Base-by-base conservation (phyloP, 1,140 invertebrate genomes). In the Trissolcus basalis region DNA sequence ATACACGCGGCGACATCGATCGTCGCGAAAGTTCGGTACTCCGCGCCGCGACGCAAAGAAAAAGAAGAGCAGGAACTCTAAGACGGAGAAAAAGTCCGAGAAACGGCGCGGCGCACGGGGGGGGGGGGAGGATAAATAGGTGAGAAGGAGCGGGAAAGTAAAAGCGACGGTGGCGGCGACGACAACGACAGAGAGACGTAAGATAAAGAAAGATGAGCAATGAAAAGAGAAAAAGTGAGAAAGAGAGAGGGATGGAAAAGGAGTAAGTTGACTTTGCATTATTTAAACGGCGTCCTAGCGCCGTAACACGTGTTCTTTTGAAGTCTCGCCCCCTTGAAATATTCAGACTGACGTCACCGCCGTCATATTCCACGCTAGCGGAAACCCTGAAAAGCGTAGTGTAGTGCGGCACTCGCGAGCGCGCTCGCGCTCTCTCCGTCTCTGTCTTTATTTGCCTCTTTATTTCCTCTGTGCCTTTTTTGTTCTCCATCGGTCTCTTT, bases 211-310 rank as follows among this genome's bases (percentile, higher is more conserved):
- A 39, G 48, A 14, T 41, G 58, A 39, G 69, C 50, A 59, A 47
- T 39, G 55, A n/a, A n/a, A n/a, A n/a, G n/a, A n/a, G n/a, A n/a
- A n/a, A n/a, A n/a, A n/a, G n/a, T n/a, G n/a, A n/a, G n/a, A n/a
- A n/a, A n/a, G n/a, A 56, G 69, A 69, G 63, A 77, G 78, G 73
- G 69, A 69, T 41, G 51, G 56, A 60, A 41, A 41, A 59, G 81
- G 84, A 85, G 82, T 86, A 87, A 87, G 86, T 87, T 87, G 85
- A 87, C 85, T 86, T 84, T 88, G 86, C 85, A 88, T 88, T 87
- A 87, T 88, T 88, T 87, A 88, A 87, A 82, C 82, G 85, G 82
- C 83, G 84, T 87, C 82, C 84, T 86, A 84, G 80, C 83, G 81
- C 80, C 77, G 84, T 86, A 85, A 85, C 86, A 88, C 86, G 85